Conservation (phyloP, 2,113 vertebrate genomes). For the Ochotona princeps region DNA sequence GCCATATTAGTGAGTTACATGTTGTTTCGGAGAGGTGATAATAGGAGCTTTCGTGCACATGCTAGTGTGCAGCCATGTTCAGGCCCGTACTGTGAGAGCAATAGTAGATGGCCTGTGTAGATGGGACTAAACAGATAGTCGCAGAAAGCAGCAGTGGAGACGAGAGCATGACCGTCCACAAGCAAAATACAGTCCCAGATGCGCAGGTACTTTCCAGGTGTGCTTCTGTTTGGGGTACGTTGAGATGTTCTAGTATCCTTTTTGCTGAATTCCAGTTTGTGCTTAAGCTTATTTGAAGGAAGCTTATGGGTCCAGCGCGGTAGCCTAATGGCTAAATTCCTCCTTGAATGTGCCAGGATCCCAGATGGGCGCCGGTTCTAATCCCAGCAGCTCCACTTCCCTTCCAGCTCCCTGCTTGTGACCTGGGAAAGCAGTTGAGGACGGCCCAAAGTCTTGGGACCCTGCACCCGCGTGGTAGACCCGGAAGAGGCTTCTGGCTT, state of each 20-base stretch:
- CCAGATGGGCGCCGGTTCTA: too few species aligned
- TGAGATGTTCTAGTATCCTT: neutral
- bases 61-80: neutral
- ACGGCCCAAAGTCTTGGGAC: too few species aligned
- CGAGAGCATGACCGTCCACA: neutral
- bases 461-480: too few species aligned
- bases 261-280: neutral
- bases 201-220: neutral
- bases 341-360: too few species aligned
- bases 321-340: too few species aligned
- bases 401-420: too few species aligned
- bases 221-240: neutral
- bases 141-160: neutral
- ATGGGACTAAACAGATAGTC: neutral
- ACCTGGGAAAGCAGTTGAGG: too few species aligned
- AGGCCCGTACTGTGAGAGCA: neutral
- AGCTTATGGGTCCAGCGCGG: too few species aligned
- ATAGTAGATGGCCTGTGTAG: neutral
- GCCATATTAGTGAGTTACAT: neutral
- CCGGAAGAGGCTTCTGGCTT: too few species aligned
- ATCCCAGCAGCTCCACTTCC: too few species aligned
- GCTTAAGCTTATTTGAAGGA: constrained; percentile 18
- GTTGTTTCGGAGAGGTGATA: neutral
- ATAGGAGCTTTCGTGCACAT: neutral
- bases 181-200: neutral